phyloP scores from a whole-genome alignment of 2,797 vertebrate species.

The Labroides dimidiatus region DNA sequence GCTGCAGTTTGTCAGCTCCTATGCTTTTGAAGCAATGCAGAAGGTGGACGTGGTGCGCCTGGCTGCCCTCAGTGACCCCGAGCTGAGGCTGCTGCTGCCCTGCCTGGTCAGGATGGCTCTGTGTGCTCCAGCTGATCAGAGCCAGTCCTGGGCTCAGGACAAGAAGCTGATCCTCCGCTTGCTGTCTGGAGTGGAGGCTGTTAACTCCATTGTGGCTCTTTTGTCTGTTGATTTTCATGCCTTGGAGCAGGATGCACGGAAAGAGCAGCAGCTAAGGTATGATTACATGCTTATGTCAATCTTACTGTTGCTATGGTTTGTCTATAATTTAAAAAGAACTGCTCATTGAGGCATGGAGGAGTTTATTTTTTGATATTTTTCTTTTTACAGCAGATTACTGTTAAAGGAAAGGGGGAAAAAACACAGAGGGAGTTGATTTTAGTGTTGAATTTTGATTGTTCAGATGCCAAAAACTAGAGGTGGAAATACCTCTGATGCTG shows the following conservation, averaged over 20 bases:
- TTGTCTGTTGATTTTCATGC: conserved; percentile 98
- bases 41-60: conserved; percentile 94
- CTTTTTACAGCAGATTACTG: too few relatives aligned
- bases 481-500: too few relatives aligned
- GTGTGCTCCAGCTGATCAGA: conserved; percentile 98
- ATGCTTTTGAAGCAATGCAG: conserved; percentile 98
- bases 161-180: conserved; percentile 98
- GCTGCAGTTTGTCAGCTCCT: conserved; percentile 95
- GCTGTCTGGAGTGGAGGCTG: conserved; percentile 96
- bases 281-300: too few relatives aligned
- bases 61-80: conserved; percentile 93
- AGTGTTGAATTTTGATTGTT: too few relatives aligned
- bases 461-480: too few relatives aligned
- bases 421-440: too few relatives aligned
- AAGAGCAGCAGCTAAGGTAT: conserved; percentile 97
- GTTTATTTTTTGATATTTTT: too few relatives aligned
- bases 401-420: too few relatives aligned
- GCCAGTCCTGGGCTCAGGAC: conserved; percentile 96
- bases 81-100: conserved; percentile 93
- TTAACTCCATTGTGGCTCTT: conserved; percentile 97
- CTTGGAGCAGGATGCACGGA: conserved; percentile 96
- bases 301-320: neutral
- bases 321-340: neutral
- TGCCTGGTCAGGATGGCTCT: conserved; percentile 98
- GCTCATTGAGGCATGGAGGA: neutral